phyloP scores from a whole-genome alignment of 2,888 invertebrate species.

The Alloplasta piceator region DNA sequence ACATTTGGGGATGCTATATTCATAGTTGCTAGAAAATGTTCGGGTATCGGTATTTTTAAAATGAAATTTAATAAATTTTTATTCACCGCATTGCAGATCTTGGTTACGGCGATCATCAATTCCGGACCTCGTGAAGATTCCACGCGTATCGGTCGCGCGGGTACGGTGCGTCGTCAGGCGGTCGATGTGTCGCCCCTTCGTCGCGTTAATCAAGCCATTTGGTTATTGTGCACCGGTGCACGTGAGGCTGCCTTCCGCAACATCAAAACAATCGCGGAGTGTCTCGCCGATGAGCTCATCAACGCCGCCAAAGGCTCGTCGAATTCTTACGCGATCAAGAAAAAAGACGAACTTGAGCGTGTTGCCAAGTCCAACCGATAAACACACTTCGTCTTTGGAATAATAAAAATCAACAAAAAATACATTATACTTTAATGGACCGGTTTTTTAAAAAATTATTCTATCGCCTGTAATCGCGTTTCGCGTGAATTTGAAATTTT shows the following conservation, averaged over 20 bases:
- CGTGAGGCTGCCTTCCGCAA: slow-evolving; percentile 99
- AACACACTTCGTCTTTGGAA: slow-evolving; percentile 80
- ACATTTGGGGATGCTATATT: no score
- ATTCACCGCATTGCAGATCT: slow-evolving; percentile 85
- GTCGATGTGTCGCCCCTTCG: slow-evolving; percentile 99
- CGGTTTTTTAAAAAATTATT: neutral
- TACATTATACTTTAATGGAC: slow-evolving; percentile 65
- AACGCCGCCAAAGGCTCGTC: slow-evolving; percentile 99
- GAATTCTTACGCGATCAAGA: slow-evolving; percentile 99
- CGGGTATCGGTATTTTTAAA: no score
- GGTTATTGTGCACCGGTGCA: slow-evolving; percentile 99
- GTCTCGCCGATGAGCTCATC: slow-evolving; percentile 99
- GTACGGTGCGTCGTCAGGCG: slow-evolving; percentile 99
- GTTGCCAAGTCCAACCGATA: slow-evolving; percentile 99
- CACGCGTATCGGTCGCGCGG: slow-evolving; percentile 99
- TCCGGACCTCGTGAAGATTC: slow-evolving; percentile 99
- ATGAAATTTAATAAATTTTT: slow-evolving; percentile 8
- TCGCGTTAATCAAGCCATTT: slow-evolving; percentile 99
- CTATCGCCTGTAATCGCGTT: neutral
- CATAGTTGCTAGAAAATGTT: no score
- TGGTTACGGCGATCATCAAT: slow-evolving; percentile 99
- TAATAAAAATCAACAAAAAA: slow-evolving; percentile 69
- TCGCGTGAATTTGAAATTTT: neutral
- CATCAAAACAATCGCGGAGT: slow-evolving; percentile 99
- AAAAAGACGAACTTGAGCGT: slow-evolving; percentile 99